These are phyloP conservation scores for Fragum fragum DNA, from an alignment of 2,888 invertebrate species.

Conservation along the genomic window DNA sequence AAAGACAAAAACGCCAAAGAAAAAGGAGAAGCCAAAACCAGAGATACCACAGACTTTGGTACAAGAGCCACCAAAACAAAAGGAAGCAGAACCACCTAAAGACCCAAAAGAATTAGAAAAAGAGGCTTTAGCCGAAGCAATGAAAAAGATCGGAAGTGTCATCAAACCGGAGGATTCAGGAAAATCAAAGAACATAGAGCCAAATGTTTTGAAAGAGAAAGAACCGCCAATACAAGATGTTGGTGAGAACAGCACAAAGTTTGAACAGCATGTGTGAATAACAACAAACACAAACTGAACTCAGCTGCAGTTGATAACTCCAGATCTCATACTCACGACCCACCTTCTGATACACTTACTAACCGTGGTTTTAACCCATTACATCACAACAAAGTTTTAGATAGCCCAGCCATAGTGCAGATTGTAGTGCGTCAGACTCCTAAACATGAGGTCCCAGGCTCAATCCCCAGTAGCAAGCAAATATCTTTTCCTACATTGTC, in stretches of 20 bases:
- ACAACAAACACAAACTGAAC: not conserved
- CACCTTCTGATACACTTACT: too few species aligned
- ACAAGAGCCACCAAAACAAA: slow-evolving; percentile 23
- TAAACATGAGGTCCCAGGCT: too few species aligned
- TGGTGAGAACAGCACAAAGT: slow-evolving; percentile 21
- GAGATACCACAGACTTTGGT: slow-evolving; percentile 22
- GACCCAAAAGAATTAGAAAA: slow-evolving; percentile 19
- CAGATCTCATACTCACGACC: too few species aligned
- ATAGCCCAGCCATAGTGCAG: too few species aligned
- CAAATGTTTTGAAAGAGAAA: slow-evolving; percentile 54
- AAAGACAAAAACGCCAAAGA: slow-evolving; percentile 28
- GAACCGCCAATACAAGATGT: slow-evolving; percentile 56
- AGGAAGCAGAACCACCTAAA: slow-evolving; percentile 9
- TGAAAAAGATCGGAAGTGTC: slow-evolving; percentile 18
- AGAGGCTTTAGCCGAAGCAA: slow-evolving; percentile 16
- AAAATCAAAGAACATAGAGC: slow-evolving; percentile 44
- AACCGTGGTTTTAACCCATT: too few species aligned
- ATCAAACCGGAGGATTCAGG: not conserved
- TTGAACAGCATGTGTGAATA: not conserved
- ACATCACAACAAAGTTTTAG: too few species aligned
- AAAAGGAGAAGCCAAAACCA: slow-evolving; percentile 18
- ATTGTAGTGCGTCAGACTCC: too few species aligned
- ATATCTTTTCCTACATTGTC: too few species aligned
- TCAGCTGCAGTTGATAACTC: not conserved
- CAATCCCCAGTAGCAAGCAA: too few species aligned